These are phyloP conservation scores for Chydorus sphaericus DNA, from an alignment of 2,888 invertebrate genomes.

Conservation along the genomic window DNA sequence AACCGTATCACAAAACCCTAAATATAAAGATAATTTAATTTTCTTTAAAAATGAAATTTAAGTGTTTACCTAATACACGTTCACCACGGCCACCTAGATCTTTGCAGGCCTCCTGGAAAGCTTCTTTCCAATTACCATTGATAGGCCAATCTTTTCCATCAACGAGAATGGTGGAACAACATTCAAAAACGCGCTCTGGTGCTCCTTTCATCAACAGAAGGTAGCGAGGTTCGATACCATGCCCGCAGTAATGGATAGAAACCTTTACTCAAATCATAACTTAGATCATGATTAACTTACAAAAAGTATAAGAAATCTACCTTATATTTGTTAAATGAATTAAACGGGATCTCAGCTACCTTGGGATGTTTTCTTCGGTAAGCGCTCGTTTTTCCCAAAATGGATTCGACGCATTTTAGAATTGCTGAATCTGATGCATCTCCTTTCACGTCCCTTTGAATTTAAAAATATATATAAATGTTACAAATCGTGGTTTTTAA, in stretches of 20 bases:
- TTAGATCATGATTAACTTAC: no score
- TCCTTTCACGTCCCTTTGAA: constrained; percentile 27
- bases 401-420: constrained; percentile 22
- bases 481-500: no score
- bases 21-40: no score
- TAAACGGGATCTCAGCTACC: constrained; percentile 34
- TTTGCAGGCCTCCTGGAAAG: constrained; percentile 58
- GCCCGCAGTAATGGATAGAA: constrained; percentile 68
- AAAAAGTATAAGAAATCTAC: no score
- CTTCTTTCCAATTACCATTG: constrained; percentile 57
- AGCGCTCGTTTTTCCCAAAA: constrained; percentile 21
- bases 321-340: constrained; percentile 36
- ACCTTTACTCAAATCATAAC: no score
- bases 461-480: no score
- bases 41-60: no score
- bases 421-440: constrained; percentile 35
- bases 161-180: constrained; percentile 78
- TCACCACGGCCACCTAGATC: constrained; percentile 83
- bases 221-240: no score
- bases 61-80: constrained; percentile 65
- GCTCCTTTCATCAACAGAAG: constrained; percentile 43
- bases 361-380: constrained; percentile 22
- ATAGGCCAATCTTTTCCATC: constrained; percentile 69
- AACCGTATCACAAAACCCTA: constrained; percentile 38
- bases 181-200: constrained; percentile 82